Base-by-base conservation (phyloP, 2,113 vertebrate genomes). In the Herpetotheres cachinnans region DNA sequence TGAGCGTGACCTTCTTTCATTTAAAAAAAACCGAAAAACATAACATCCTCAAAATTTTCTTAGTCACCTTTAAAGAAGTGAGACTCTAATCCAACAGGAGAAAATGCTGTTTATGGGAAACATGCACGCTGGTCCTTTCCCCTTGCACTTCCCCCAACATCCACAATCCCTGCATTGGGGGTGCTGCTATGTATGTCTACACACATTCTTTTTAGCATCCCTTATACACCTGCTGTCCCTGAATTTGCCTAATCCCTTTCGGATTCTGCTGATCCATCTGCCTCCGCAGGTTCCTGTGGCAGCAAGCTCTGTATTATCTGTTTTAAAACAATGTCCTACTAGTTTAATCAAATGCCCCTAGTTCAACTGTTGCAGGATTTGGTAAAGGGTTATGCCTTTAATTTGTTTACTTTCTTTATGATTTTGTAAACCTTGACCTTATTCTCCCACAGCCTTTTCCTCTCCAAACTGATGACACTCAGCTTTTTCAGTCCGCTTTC, bases 51-150 rank as follows among this genome's bases (percentile, higher is more conserved):
- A 67, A 72, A 55, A 67, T 69, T n/a, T 58, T 20, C n/a, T 50
- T 22, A 49, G 32, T 52, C 24, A n/a, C 30, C 13, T 65, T 58
- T 54, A 55, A 74, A 66, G 50, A 77, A 77, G 18, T 30, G 29
- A 74, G 38, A 62, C 13, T 73, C 0, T 0, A 84, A 44, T 63
- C 27, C n/a, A 70, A 11, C 32, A 52, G 11, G 2, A 52, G 80
- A 34, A 95, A 91, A 72, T 70, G 30, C 38, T 40, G 4, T 59
- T 81, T 56, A 72, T 18, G 55, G 56, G 58, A 65, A 90, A 82
- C 10, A 16, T 16, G 18, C 36, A 70, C 27, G 34, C 59, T 78
- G 34, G 10, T 66, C 49, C 58, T 67, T 63, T 76, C 15, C 26
- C 9, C 29, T 36, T 62, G 27, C 30, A 16, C 13, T 38, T 81